Conservation (phyloP, 2,797 vertebrate species). For the Lateolabrax maculatus region DNA sequence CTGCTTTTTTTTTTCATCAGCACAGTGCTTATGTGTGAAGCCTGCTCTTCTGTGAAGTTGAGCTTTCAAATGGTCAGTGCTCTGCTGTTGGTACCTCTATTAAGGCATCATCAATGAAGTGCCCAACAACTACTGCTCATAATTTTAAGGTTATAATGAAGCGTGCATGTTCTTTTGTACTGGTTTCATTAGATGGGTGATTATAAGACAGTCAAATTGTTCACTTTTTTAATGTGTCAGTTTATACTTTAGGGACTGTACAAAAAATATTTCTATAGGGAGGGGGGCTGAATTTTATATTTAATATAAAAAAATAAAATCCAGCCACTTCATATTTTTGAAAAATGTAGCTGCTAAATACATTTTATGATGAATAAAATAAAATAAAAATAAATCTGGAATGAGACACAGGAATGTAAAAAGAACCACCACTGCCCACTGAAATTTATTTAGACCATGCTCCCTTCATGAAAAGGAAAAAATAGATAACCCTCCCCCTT, state of each 20-base stretch:
- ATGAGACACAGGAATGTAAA: neutral
- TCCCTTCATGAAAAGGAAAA: neutral
- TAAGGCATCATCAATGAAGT: neutral
- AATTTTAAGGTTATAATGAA: neutral
- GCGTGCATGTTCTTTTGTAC: neutral
- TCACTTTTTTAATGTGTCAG: neutral
- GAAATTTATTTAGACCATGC: neutral
- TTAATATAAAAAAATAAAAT: no score
- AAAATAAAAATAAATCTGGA: neutral
- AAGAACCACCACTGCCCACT: neutral
- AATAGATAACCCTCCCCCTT: neutral
- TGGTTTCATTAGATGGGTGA: neutral
- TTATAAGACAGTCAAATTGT: neutral
- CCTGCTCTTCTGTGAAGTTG: conserved; percentile 2
- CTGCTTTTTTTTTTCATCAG: conserved; percentile 7
- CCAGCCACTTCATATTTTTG: neutral
- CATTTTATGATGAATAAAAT: neutral
- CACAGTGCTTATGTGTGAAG: conserved; percentile 3
- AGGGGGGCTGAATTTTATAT: neutral
- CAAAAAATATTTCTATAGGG: no score
- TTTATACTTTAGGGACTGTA: neutral
- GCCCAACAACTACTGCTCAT: neutral
- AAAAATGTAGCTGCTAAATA: neutral
- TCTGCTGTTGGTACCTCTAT: neutral
- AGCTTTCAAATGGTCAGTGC: neutral